Percentiles rank a stretch among this genome's conserved stretches.
These are phyloP conservation scores for Holocentrus rufus DNA, from an alignment of 2,797 vertebrate genomes.

Conservation along the genomic window DNA sequence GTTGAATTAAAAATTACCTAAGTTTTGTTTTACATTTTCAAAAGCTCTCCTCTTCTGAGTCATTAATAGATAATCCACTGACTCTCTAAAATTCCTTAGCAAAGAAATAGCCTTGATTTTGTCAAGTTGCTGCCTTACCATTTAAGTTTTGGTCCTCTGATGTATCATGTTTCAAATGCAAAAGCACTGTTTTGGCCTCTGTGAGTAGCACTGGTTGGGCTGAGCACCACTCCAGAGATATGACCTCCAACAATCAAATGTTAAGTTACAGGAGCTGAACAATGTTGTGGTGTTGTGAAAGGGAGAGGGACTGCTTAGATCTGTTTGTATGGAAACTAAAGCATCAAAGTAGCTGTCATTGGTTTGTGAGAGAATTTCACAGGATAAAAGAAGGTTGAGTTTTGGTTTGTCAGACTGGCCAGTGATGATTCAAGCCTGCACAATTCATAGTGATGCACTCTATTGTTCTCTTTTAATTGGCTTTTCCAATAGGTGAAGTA, in stretches of 20 bases:
- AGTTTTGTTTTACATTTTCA: too few species aligned
- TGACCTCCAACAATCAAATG: not conserved
- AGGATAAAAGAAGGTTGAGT: conserved; percentile 4
- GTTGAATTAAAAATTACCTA: not conserved
- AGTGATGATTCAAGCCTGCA: conserved; percentile 18
- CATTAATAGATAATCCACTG: too few species aligned
- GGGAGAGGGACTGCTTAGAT: conserved; percentile 1
- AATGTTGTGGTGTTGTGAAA: conserved; percentile 26
- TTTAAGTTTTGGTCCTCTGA: conserved; percentile 18
- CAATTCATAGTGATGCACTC: not conserved
- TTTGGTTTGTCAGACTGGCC: conserved; percentile 6
- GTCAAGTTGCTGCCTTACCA: conserved; percentile 14
- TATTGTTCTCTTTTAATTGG: not conserved
- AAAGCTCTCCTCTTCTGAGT: too few species aligned
- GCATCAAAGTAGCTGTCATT: conserved; percentile 20
- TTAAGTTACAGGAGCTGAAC: conserved; percentile 26
- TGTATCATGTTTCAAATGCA: conserved; percentile 41
- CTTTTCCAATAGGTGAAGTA: not conserved
- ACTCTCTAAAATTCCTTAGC: not conserved
- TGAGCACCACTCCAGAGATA: conserved; percentile 12
- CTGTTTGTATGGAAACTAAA: conserved; percentile 14
- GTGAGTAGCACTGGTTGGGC: conserved; percentile 25
- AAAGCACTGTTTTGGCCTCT: conserved; percentile 37
- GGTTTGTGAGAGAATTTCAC: conserved; percentile 4
- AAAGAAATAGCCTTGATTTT: conserved; percentile 1